Conservation (phyloP, 1,140 invertebrate species). For the Monochamus saltuarius region DNA sequence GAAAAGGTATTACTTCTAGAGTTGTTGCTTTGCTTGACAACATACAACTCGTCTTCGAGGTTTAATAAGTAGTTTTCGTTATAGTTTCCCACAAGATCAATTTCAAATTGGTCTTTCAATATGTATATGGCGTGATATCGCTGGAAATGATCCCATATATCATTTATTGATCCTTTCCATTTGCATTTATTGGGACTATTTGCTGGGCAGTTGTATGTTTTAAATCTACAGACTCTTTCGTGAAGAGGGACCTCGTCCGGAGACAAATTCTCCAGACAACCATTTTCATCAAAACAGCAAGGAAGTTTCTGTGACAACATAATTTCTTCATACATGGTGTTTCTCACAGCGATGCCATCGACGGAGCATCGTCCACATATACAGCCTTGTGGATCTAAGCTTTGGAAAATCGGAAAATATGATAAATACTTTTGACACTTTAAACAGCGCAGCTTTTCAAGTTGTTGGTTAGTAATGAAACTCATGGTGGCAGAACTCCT, state of each 20-base stretch:
- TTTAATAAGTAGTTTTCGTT: constrained; percentile 26
- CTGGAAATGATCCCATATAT: constrained; percentile 26
- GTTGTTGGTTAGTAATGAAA: background rate
- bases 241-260: constrained; percentile 22
- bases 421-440: constrained; percentile 24
- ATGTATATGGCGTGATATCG: constrained; percentile 20
- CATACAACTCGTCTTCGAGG: constrained; percentile 24
- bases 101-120: constrained; percentile 27
- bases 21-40: constrained; percentile 20
- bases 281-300: constrained; percentile 20
- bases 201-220: constrained; percentile 16
- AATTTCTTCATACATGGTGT: constrained; percentile 18
- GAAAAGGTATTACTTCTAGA: constrained; percentile 21
- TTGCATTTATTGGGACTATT: constrained; percentile 5
- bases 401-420: constrained; percentile 22
- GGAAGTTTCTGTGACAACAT: constrained; percentile 23
- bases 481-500: constrained; percentile 9
- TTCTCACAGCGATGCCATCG: background rate
- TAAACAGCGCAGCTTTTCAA: constrained; percentile 6
- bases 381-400: background rate
- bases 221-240: constrained; percentile 23
- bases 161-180: constrained; percentile 13
- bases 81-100: constrained; percentile 29
- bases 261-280: constrained; percentile 19
- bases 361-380: constrained; percentile 27